Conservation (phyloP, 2,797 vertebrate species). For the Botia almorhae region DNA sequence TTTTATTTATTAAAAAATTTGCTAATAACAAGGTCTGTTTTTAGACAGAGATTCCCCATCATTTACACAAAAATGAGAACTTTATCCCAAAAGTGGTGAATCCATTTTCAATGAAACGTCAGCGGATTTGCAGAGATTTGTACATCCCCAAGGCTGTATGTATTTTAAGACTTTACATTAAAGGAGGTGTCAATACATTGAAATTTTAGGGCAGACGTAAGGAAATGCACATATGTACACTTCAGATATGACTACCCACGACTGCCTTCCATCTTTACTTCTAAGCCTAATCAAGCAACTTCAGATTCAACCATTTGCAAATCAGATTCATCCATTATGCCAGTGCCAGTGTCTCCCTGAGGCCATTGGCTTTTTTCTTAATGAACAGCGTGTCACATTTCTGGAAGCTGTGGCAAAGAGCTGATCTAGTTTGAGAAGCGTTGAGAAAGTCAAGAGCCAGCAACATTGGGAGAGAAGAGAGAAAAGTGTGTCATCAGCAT, state of each 20-base stretch:
- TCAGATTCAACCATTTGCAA: conserved; percentile 30
- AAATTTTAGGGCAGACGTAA: neutral
- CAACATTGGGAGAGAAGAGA: conserved; percentile 52
- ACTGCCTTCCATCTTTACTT: neutral
- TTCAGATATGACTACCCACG: neutral
- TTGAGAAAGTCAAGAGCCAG: conserved; percentile 58
- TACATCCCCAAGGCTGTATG: neutral
- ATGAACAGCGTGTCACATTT: conserved; percentile 62
- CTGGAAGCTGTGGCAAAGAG: conserved; percentile 72
- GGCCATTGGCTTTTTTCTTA: conserved; percentile 62
- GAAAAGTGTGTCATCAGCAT: conserved; percentile 85
- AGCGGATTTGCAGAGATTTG: neutral
- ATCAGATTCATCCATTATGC: conserved; percentile 45
- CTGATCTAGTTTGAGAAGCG: conserved; percentile 80
- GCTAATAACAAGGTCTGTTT: neutral
- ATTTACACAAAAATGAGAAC: no score
- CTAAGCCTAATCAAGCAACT: conserved; percentile 25
- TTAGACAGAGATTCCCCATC: no score
- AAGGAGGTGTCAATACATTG: neutral
- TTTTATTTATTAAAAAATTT: neutral
- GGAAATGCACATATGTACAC: neutral
- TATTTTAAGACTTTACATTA: neutral
- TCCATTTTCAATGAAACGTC: neutral
- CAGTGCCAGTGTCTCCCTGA: conserved; percentile 33
- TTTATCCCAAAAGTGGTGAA: no score